Evolutionary conservation across 2,113 vertebrate species (phyloP).

Genomic region (Tachycineta bicolor): DNA sequence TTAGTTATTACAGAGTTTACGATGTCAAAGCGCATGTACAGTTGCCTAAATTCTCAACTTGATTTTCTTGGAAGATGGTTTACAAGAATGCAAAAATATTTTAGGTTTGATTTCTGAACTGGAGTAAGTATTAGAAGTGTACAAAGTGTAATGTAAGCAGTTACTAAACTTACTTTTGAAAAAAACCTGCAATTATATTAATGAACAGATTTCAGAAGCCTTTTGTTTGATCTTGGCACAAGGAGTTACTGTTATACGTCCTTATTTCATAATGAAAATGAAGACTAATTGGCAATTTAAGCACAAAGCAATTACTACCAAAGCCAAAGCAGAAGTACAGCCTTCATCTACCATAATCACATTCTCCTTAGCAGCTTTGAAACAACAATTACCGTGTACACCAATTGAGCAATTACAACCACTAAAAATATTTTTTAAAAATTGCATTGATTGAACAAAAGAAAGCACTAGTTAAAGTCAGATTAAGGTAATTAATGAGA

Average conservation of each 20-base stretch:
- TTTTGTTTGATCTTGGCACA: conserved; percentile 42
- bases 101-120: not conserved
- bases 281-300: conserved; percentile 4
- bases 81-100: not conserved
- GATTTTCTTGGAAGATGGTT: not conserved
- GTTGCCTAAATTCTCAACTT: not conserved
- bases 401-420: not conserved
- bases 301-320: not conserved
- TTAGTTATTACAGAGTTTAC: not conserved
- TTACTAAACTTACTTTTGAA: not conserved
- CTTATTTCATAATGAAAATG: not conserved
- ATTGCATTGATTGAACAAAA: not conserved
- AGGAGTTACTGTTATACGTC: not conserved
- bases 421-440: not conserved
- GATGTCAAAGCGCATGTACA: not conserved
- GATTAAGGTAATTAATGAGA: not conserved
- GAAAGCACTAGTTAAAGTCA: not conserved
- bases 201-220: not conserved
- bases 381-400: conserved; percentile 24
- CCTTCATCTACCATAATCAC: not conserved
- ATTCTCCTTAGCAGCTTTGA: not conserved
- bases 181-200: not conserved
- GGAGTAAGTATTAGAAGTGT: not conserved
- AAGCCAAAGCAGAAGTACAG: conserved; percentile 9
- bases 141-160: not conserved